phyloP scores from a whole-genome alignment of 2,113 vertebrate genomes.

The Rynchops niger region DNA sequence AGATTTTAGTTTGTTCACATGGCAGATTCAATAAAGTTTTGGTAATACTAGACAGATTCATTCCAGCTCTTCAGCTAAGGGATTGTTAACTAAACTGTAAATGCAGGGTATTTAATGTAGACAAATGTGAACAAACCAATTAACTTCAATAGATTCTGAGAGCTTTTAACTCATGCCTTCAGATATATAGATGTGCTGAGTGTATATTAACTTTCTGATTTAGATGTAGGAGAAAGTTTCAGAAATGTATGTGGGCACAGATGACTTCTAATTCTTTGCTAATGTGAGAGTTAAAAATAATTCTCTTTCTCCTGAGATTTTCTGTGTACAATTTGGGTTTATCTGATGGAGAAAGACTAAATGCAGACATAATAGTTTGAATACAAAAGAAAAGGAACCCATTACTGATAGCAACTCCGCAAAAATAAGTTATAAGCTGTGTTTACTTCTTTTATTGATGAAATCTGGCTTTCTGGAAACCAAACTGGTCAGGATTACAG shows the following conservation, averaged over 20 bases:
- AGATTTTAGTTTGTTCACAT: neutral
- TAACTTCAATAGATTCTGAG: conserved; percentile 12
- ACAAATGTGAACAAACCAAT: neutral
- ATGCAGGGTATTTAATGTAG: neutral
- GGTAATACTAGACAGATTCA: neutral
- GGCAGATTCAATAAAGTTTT: neutral
- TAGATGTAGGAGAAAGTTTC: neutral
- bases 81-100: conserved; percentile 28
- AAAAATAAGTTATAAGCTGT: neutral
- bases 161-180: conserved; percentile 12
- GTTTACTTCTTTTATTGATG: neutral
- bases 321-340: neutral
- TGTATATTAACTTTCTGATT: neutral
- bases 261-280: neutral
- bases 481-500: neutral
- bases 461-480: neutral
- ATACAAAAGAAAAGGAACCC: neutral
- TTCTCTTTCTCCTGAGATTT: neutral
- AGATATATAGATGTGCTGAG: neutral
- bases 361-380: neutral
- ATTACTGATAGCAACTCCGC: neutral
- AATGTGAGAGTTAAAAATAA: neutral
- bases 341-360: neutral
- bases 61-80: neutral
- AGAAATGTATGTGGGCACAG: neutral